phyloP scores from a whole-genome alignment of 2,888 invertebrate species.

The Drosophila longiperda region DNA sequence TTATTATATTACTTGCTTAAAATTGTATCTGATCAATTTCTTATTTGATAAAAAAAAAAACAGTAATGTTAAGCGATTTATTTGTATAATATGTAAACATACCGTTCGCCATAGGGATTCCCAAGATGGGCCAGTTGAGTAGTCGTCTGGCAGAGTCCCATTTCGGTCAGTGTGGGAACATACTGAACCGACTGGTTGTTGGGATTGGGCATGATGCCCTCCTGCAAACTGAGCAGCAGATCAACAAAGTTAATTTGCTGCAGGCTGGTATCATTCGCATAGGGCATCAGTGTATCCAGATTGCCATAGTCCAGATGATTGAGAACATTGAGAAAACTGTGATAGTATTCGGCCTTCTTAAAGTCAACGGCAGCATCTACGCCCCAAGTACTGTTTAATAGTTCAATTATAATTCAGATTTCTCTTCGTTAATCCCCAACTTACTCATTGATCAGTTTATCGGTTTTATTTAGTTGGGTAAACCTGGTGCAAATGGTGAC shows the following conservation, averaged over 20 bases:
- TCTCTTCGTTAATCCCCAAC: conserved; percentile 4
- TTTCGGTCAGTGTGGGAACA: conserved; percentile 80
- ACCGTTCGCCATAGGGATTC: conserved; percentile 75
- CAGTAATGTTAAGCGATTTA: background rate
- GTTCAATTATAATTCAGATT: background rate
- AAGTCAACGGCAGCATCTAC: conserved; percentile 24
- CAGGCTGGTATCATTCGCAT: conserved; percentile 71
- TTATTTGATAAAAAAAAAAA: background rate
- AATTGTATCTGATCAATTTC: background rate
- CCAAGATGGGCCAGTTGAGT: conserved; percentile 71
- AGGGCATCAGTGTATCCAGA: conserved; percentile 64
- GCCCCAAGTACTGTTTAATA: conserved; percentile 61
- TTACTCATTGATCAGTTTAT: conserved; percentile 79
- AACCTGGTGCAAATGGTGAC: conserved; percentile 86
- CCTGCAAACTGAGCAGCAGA: conserved; percentile 47
- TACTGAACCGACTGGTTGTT: conserved; percentile 9
- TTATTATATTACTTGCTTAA: background rate
- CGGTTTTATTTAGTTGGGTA: conserved; percentile 76
- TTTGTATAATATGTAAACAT: background rate
- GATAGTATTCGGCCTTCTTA: conserved; percentile 70
- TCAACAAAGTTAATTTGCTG: conserved; percentile 63
- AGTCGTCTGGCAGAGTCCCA: conserved; percentile 81
- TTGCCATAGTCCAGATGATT: conserved; percentile 67
- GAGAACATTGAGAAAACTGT: conserved; percentile 65
- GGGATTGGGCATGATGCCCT: conserved; percentile 26